Percentiles rank a stretch among this genome's conserved stretches.
These are phyloP conservation scores for Gastrophysa polygoni DNA, from an alignment of 2,888 invertebrate species.

Conservation along the genomic window DNA sequence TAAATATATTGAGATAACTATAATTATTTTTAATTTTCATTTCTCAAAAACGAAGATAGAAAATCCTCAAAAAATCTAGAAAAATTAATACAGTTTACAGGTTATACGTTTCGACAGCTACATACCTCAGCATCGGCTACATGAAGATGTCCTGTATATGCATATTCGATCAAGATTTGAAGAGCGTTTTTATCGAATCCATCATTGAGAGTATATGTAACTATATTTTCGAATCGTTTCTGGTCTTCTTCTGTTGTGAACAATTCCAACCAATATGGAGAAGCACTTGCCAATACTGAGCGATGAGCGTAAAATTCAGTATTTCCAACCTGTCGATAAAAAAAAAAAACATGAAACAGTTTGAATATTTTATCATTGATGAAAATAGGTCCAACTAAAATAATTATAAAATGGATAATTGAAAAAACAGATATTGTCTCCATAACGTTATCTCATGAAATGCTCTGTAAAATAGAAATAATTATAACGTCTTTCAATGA, in stretches of 20 bases:
- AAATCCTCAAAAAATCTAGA: no score
- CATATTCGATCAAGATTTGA: conserved; percentile 79
- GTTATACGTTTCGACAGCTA: neutral
- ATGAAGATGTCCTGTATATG: conserved; percentile 75
- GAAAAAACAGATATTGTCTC: conserved; percentile 49
- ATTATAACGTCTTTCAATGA: conserved; percentile 54
- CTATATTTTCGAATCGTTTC: conserved; percentile 59
- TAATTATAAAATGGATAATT: conserved; percentile 37
- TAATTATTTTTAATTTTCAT: no score
- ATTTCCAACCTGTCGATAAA: conserved; percentile 64
- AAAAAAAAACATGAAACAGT: conserved; percentile 36
- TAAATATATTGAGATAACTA: no score
- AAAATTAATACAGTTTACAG: no score
- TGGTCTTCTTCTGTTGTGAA: conserved; percentile 66
- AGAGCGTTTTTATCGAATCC: conserved; percentile 72
- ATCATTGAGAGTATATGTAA: conserved; percentile 68
- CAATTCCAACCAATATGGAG: conserved; percentile 77
- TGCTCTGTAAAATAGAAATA: conserved; percentile 58
- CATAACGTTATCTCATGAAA: conserved; percentile 51
- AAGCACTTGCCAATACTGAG: conserved; percentile 79
- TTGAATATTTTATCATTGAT: conserved; percentile 13
- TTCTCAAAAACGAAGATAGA: no score
- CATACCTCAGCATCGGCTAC: conserved; percentile 60
- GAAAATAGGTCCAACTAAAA: conserved; percentile 30
- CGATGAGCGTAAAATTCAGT: conserved; percentile 78